Conservation (phyloP, 2,888 invertebrate genomes). For the Helobdella robusta region DNA sequence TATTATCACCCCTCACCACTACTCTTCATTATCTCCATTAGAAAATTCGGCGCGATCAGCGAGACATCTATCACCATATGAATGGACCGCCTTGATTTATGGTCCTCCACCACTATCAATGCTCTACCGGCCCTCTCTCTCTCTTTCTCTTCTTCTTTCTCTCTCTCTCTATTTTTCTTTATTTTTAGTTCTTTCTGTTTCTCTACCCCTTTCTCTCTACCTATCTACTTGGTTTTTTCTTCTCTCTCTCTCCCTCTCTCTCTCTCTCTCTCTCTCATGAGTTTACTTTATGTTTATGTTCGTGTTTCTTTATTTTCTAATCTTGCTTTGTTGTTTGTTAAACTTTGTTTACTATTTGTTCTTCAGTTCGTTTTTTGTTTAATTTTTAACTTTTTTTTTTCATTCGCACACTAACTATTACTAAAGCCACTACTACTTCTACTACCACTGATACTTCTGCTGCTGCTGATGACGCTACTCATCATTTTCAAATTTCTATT, state of each 20-base stretch:
- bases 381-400: too few species aligned
- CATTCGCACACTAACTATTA: too few species aligned
- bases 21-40: constrained; percentile 17
- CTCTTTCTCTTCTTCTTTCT: background rate
- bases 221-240: background rate
- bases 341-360: too few species aligned
- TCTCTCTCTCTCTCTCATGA: constrained; percentile 17
- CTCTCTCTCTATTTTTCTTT: background rate
- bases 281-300: too few species aligned
- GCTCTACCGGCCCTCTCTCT: background rate
- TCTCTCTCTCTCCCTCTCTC: constrained; percentile 14
- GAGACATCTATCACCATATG: constrained; percentile 28
- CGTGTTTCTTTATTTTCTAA: too few species aligned
- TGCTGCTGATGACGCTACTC: too few species aligned
- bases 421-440: too few species aligned
- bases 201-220: background rate
- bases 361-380: too few species aligned
- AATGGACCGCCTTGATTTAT: constrained; percentile 30
- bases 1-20: constrained; percentile 24
- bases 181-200: background rate
- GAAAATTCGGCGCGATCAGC: constrained; percentile 26
- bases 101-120: background rate
- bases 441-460: too few species aligned
- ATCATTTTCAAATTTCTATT: too few species aligned
- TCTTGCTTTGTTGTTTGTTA: too few species aligned